phyloP scores from a whole-genome alignment of 2,113 vertebrate genomes.

The Passer domesticus region DNA sequence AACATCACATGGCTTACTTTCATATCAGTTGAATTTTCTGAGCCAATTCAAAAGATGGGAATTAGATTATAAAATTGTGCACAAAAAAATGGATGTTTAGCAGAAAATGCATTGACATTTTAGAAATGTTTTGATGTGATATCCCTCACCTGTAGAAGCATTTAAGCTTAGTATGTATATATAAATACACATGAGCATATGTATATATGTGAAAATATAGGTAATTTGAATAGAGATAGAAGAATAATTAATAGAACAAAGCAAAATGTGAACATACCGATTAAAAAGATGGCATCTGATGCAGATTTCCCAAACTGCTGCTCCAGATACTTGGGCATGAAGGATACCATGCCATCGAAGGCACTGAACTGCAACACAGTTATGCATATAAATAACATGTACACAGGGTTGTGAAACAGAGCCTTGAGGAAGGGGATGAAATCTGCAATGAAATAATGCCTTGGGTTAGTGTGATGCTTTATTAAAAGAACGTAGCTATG shows the following conservation, averaged over 20 bases:
- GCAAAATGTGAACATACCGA: conserved; percentile 74
- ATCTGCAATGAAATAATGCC: conserved; percentile 72
- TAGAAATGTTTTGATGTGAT: background rate
- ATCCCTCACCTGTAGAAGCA: background rate
- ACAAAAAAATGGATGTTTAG: background rate
- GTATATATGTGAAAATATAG: background rate
- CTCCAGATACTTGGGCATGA: conserved; percentile 93
- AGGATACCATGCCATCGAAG: conserved; percentile 83
- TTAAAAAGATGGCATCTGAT: conserved; percentile 89
- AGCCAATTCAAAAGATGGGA: background rate
- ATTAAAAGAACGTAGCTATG: background rate
- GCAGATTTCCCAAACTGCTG: conserved; percentile 93
- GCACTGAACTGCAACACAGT: conserved; percentile 85
- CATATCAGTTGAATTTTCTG: background rate
- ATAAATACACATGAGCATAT: background rate
- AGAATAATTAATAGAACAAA: background rate
- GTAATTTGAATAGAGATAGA: background rate
- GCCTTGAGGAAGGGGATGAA: conserved; percentile 85
- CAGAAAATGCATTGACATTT: background rate
- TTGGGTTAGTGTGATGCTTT: background rate
- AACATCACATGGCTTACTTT: background rate
- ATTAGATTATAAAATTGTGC: background rate
- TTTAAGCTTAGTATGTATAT: background rate
- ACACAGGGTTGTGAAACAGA: conserved; percentile 80
- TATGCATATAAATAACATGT: conserved; percentile 84